These are phyloP conservation scores for Amphiura filiformis DNA, from an alignment of 35 echinoderm and acorn worm species.

Conservation along the genomic window DNA sequence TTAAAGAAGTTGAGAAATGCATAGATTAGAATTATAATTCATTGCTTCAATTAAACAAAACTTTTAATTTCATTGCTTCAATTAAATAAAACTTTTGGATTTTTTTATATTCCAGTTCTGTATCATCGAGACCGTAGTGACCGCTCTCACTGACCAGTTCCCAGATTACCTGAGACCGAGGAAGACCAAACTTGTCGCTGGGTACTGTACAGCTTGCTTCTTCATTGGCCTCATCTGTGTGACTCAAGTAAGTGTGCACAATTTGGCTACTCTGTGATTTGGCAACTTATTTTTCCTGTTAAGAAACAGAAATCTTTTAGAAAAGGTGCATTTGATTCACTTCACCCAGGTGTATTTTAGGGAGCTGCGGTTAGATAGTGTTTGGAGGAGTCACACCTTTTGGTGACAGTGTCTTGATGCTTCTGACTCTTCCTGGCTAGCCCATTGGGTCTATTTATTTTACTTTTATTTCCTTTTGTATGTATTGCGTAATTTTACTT, in stretches of 20 bases:
- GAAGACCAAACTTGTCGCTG: constrained; percentile 56
- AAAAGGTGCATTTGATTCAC: not conserved
- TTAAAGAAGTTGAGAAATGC: too few relatives aligned
- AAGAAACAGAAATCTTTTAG: not conserved
- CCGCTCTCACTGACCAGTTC: constrained; percentile 79
- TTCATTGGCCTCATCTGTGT: constrained; percentile 78
- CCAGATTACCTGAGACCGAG: constrained; percentile 47
- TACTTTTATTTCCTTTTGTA: too few relatives aligned
- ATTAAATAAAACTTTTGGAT: too few relatives aligned
- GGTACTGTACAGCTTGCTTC: constrained; percentile 56
- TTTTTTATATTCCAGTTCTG: constrained; percentile 62
- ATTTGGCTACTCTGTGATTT: not conserved
- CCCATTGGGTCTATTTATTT: too few relatives aligned
- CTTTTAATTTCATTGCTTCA: too few relatives aligned
- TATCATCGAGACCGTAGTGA: constrained; percentile 92
- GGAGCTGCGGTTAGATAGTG: not conserved
- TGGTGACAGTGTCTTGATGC: too few relatives aligned
- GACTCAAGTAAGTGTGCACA: constrained; percentile 59
- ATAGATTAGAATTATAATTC: too few relatives aligned
- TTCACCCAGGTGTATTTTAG: too few relatives aligned
- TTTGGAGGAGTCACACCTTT: too few relatives aligned
- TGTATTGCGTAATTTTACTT: too few relatives aligned
- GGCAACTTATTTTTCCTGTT: not conserved
- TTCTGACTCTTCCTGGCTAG: too few relatives aligned
- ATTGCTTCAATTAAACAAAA: too few relatives aligned